A percentile compares a stretch with the other conserved stretches of the same genome.
Conservation (phyloP, 2,113 vertebrate species). For the Micronisus gabar region DNA sequence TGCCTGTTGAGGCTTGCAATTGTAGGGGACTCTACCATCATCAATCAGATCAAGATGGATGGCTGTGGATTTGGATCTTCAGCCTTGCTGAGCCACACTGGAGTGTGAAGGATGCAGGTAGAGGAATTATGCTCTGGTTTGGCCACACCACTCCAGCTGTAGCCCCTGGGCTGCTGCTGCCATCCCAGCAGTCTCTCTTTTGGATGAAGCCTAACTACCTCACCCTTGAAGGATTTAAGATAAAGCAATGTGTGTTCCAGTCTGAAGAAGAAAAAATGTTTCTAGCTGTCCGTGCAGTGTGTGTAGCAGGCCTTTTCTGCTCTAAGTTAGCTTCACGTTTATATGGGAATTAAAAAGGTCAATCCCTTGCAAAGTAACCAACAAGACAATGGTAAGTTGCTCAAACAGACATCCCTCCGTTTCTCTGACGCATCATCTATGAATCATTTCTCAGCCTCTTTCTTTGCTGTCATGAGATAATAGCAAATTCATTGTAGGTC, state of each 20-base stretch:
- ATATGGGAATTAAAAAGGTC: slow-evolving; percentile 40
- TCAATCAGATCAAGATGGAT: background rate
- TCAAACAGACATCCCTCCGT: background rate
- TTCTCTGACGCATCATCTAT: background rate
- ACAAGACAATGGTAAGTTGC: background rate
- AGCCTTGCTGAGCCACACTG: background rate
- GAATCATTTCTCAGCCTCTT: background rate
- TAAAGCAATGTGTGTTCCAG: background rate
- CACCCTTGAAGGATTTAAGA: background rate
- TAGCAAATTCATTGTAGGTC: slow-evolving; percentile 33
- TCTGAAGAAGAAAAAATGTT: background rate
- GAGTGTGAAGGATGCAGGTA: background rate
- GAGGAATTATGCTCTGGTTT: background rate
- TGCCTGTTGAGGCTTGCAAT: slow-evolving; percentile 7
- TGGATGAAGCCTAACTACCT: background rate
- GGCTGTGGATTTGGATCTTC: background rate
- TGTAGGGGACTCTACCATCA: background rate
- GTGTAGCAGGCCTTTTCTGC: background rate
- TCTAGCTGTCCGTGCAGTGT: background rate
- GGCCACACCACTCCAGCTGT: background rate
- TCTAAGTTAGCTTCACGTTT: background rate
- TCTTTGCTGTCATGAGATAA: background rate
- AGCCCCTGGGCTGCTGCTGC: background rate
- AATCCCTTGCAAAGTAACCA: background rate
- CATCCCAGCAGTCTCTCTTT: background rate